Percentiles rank a stretch among this genome's conserved stretches.
Evolutionary conservation across 2,888 invertebrate genomes (phyloP).

Genomic region (Drosophila anceps): DNA sequence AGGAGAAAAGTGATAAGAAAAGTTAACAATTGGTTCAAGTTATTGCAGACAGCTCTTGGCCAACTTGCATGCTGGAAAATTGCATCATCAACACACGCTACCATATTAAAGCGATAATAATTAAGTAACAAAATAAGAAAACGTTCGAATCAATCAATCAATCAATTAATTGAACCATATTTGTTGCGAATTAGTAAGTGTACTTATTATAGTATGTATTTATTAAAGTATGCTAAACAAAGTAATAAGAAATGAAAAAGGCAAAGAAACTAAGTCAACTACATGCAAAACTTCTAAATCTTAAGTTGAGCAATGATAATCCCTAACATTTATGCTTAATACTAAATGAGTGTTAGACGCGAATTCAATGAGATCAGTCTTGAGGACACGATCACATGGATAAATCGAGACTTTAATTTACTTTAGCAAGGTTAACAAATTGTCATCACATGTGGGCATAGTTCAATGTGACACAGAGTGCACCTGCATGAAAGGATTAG

Average conservation of each 20-base stretch:
- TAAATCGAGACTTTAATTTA: constrained; percentile 46
- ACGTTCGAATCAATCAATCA: constrained; percentile 53
- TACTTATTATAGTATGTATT: constrained; percentile 39
- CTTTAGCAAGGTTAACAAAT: constrained; percentile 47
- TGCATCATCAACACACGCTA: constrained; percentile 58
- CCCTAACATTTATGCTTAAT: neutral
- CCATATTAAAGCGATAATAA: constrained; percentile 55
- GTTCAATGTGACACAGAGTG: constrained; percentile 72
- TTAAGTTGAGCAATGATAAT: neutral
- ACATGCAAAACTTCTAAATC: constrained; percentile 56
- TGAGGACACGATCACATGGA: constrained; percentile 43
- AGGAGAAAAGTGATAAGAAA: constrained; percentile 31
- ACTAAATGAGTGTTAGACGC: constrained; percentile 1
- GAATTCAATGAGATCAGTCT: constrained; percentile 23
- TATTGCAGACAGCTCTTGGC: constrained; percentile 36
- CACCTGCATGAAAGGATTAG: constrained; percentile 48
- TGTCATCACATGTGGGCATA: constrained; percentile 49
- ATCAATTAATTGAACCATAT: constrained; percentile 48
- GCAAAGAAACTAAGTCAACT: constrained; percentile 37
- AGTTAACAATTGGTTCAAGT: constrained; percentile 24
- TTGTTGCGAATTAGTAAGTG: constrained; percentile 55
- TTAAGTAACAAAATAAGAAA: constrained; percentile 37
- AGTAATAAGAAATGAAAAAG: constrained; percentile 19
- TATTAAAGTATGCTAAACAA: constrained; percentile 21
- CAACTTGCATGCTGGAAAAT: constrained; percentile 58